phyloP scores from a whole-genome alignment of 1,140 invertebrate genomes.

The Drosophila grimshawi region DNA sequence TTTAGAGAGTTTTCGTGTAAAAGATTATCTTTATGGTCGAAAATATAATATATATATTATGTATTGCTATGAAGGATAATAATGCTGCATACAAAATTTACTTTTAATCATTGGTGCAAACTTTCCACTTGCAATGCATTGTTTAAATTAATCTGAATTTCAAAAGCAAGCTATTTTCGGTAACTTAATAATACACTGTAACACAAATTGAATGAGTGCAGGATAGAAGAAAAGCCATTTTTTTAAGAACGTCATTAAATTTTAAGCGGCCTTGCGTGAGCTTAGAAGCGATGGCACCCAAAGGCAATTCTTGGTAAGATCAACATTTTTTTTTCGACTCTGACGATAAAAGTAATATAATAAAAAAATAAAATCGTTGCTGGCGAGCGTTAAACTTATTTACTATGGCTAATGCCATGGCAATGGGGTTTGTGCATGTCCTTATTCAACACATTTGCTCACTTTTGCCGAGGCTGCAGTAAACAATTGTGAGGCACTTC shows the following conservation, averaged over 20 bases:
- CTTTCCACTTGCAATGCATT: too few species aligned
- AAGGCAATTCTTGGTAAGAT: slow-evolving; percentile 1
- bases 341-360: slow-evolving; percentile 1
- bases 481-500: slow-evolving; percentile 60
- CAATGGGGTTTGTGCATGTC: slow-evolving; percentile 5
- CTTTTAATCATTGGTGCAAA: too few species aligned
- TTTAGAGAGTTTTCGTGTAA: background rate
- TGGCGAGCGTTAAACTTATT: slow-evolving; percentile 49
- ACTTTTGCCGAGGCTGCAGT: slow-evolving; percentile 38
- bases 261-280: slow-evolving; percentile 11
- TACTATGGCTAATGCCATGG: slow-evolving; percentile 48
- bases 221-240: slow-evolving; percentile 14
- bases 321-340: slow-evolving; percentile 4
- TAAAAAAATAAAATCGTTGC: slow-evolving; percentile 22
- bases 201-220: background rate
- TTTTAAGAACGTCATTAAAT: slow-evolving; percentile 17
- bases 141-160: too few species aligned
- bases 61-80: too few species aligned
- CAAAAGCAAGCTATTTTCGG: background rate
- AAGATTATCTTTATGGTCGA: too few species aligned
- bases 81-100: too few species aligned
- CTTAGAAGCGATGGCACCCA: slow-evolving; percentile 14
- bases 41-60: too few species aligned
- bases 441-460: slow-evolving; percentile 33
- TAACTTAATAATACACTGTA: background rate